Conservation (phyloP, 2,888 invertebrate genomes). For the Drosophila phalerata region DNA sequence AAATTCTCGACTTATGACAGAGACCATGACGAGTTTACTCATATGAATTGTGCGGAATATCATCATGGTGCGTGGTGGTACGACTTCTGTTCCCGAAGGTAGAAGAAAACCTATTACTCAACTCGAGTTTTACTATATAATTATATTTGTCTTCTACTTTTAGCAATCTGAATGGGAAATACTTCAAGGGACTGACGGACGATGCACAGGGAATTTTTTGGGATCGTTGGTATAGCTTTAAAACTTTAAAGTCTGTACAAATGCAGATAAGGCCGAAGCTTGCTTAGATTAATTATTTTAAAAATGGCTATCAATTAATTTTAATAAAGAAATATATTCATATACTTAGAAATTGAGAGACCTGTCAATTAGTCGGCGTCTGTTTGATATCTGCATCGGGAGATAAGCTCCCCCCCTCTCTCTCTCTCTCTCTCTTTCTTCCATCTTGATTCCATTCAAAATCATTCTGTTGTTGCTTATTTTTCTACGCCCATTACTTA, state of each 20-base stretch:
- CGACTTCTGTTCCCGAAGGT: constrained; percentile 89
- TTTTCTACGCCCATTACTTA: constrained; percentile 39
- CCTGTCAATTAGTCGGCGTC: constrained; percentile 40
- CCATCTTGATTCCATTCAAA: constrained; percentile 4
- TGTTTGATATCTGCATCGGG: constrained; percentile 27
- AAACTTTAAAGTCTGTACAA: constrained; percentile 87
- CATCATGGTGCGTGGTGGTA: constrained; percentile 92
- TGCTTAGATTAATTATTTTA: constrained; percentile 13
- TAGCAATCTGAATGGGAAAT: constrained; percentile 88
- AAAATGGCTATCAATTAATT: constrained; percentile 28
- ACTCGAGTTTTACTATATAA: too few relatives aligned
- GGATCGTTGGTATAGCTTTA: constrained; percentile 89
- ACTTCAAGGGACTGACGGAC: constrained; percentile 79
- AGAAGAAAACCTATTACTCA: constrained; percentile 85
- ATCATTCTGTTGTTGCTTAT: constrained; percentile 22
- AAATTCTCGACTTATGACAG: constrained; percentile 89
- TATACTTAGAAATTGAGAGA: constrained; percentile 20
- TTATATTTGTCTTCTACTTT: background rate
- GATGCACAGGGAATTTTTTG: constrained; percentile 88
- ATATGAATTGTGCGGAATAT: constrained; percentile 88
- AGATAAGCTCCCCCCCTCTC: constrained; percentile 22
- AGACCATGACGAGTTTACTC: constrained; percentile 88
- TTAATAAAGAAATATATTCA: constrained; percentile 35
- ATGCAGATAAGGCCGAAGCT: constrained; percentile 87
- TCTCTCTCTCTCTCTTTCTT: too few relatives aligned